These are phyloP conservation scores for Melanerpes formicivorus DNA, from an alignment of 2,113 vertebrate species.

Conservation along the genomic window DNA sequence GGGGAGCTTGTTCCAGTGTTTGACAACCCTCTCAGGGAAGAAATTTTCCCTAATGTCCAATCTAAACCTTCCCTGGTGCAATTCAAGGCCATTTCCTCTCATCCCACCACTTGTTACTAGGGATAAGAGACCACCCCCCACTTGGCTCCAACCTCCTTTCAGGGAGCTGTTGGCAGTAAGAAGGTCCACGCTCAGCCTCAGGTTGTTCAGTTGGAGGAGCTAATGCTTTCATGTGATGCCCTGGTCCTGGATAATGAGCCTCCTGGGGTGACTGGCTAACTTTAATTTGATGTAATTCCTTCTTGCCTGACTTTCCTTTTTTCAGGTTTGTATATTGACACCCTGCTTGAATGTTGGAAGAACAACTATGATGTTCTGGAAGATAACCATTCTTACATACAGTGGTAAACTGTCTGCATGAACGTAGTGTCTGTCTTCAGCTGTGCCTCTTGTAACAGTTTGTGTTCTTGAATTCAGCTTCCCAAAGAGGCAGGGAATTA, in stretches of 20 bases:
- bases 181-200: too few relatives aligned
- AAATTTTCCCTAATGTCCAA: too few relatives aligned
- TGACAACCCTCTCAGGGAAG: too few relatives aligned
- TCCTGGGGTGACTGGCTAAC: neutral
- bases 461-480: neutral
- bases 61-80: too few relatives aligned
- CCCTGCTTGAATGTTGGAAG: conserved; percentile 86
- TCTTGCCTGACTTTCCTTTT: neutral
- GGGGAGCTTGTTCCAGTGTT: too few relatives aligned
- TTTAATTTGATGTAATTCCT: neutral
- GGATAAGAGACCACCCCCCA: too few relatives aligned
- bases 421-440: neutral
- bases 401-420: conserved; percentile 81
- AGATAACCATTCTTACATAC: conserved; percentile 95
- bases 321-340: conserved; percentile 85
- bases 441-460: neutral
- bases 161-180: too few relatives aligned
- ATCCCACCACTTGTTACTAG: too few relatives aligned
- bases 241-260: neutral
- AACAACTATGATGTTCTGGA: conserved; percentile 87
- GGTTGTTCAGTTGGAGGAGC: neutral
- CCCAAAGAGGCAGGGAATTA: neutral
- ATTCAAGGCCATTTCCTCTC: too few relatives aligned
- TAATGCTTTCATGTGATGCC: neutral
- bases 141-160: too few relatives aligned